Evolutionary conservation across 2,888 invertebrate genomes (phyloP), one percentile per base, ranked within the genome.

Genomic region (Dicyrtomina minuta): DNA sequence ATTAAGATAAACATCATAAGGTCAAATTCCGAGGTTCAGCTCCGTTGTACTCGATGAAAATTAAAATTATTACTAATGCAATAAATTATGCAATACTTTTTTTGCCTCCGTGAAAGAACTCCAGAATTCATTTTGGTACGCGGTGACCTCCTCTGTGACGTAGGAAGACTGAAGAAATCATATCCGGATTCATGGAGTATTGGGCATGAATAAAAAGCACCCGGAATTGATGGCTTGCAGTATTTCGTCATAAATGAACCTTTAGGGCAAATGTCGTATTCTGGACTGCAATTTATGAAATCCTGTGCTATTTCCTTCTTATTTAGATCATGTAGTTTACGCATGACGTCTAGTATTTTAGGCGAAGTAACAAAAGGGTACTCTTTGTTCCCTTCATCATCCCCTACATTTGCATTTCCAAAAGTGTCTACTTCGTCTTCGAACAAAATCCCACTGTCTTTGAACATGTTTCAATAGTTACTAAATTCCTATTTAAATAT

Each of bases 351-450:
- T 22, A 65, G 22, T 2, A 41, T 55, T n/a, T 27, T 24, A 3
- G 65, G 55, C 2, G 39, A 43, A 3, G 65, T 65, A 20, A 65
- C 41, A 22, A 65, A 65, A 8, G 65, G 65, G 24, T 65, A 65
- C 51, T 65, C 65, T 22, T 55, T 65, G 12, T 53, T 27, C 6
- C 65, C 65, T 12, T 55, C 55, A 41, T 65, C 65, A 55, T 65
- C 65, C 17, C 65, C 65, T 15, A 65, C 65, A 33, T 33, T 64
- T 1, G 22, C 20, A 59, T 27, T 55, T 15, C 15, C 22, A 27
- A 26, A 55, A 12, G 55, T 33, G 8, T 33, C 33, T 8, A 33
- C 33, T 3, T 33, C 33, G 8, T 33, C 33, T 8, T 8, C 8
- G 4, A 8, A 8, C 8, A 8, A 33, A 33, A 33, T 33, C 3